These are phyloP conservation scores for Dasyornis broadbenti DNA, from an alignment of 2,113 vertebrate genomes.

Conservation along the genomic window DNA sequence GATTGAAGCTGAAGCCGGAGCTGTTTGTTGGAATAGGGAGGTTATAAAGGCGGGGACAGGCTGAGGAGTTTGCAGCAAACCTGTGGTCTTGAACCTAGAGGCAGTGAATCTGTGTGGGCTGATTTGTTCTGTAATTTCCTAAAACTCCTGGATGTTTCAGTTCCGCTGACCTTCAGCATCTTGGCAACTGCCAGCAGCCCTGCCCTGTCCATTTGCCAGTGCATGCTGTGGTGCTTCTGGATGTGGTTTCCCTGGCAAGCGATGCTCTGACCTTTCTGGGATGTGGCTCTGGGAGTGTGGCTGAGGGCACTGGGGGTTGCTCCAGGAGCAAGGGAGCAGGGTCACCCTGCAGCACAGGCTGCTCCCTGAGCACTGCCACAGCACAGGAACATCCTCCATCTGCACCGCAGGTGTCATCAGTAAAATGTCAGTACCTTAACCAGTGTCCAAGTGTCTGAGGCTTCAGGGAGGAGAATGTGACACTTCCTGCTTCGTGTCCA, in stretches of 20 bases:
- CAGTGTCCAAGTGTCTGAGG: rapidly evolving
- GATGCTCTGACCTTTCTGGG: background rate
- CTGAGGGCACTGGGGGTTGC: background rate
- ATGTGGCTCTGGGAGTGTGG: rapidly evolving
- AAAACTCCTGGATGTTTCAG: background rate
- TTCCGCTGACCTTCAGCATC: rapidly evolving
- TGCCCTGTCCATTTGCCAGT: background rate
- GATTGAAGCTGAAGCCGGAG: rapidly evolving
- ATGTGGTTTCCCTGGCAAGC: background rate
- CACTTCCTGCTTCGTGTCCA: rapidly evolving
- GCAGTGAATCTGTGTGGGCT: rapidly evolving
- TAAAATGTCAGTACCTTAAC: rapidly evolving
- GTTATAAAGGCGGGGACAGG: background rate
- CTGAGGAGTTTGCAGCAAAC: background rate
- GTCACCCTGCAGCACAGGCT: background rate
- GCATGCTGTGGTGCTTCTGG: background rate
- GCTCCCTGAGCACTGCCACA: background rate
- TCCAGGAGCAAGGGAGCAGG: background rate
- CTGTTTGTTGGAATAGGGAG: background rate
- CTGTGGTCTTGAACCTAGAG: background rate
- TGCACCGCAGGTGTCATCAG: rapidly evolving
- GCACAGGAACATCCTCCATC: background rate
- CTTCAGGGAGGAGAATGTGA: background rate
- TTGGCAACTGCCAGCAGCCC: background rate
- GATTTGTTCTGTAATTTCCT: background rate